Evolutionary conservation across 1,140 invertebrate species (phyloP).

Genomic region (Zelostemma sp.): DNA sequence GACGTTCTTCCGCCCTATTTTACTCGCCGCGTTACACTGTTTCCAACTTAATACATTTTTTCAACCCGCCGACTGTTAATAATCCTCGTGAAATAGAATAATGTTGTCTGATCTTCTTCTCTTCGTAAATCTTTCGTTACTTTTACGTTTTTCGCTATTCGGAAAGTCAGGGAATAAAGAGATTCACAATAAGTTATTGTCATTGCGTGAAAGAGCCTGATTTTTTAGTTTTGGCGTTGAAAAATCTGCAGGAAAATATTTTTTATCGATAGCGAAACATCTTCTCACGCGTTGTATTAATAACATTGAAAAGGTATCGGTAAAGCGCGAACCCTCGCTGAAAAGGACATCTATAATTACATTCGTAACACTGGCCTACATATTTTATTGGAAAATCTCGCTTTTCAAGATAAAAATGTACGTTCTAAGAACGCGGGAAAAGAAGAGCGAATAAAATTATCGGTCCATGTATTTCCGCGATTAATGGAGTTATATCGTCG

Average conservation of each 20-base stretch:
- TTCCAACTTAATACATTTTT: slow-evolving; percentile 14
- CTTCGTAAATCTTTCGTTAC: too few relatives aligned
- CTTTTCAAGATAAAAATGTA: background rate
- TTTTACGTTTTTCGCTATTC: too few relatives aligned
- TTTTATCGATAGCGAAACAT: too few relatives aligned
- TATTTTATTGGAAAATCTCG: background rate
- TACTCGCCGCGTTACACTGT: slow-evolving; percentile 12
- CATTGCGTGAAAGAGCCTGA: too few relatives aligned
- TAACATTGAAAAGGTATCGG: background rate
- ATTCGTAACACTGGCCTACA: background rate
- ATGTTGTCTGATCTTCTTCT: too few relatives aligned
- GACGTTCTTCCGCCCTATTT: slow-evolving; percentile 29
- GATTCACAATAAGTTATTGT: too few relatives aligned
- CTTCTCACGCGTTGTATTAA: background rate
- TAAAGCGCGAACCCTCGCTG: background rate
- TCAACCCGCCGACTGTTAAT: background rate
- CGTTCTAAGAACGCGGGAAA: background rate
- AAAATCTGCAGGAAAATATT: too few relatives aligned
- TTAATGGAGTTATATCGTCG: background rate
- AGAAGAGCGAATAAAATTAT: background rate
- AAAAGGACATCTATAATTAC: slow-evolving; percentile 6
- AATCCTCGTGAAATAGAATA: background rate
- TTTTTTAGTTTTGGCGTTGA: too few relatives aligned
- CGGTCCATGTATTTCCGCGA: background rate
- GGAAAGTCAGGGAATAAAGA: too few relatives aligned